phyloP scores from a whole-genome alignment of 2,113 vertebrate species.

The Cricetomys ansorgei region DNA sequence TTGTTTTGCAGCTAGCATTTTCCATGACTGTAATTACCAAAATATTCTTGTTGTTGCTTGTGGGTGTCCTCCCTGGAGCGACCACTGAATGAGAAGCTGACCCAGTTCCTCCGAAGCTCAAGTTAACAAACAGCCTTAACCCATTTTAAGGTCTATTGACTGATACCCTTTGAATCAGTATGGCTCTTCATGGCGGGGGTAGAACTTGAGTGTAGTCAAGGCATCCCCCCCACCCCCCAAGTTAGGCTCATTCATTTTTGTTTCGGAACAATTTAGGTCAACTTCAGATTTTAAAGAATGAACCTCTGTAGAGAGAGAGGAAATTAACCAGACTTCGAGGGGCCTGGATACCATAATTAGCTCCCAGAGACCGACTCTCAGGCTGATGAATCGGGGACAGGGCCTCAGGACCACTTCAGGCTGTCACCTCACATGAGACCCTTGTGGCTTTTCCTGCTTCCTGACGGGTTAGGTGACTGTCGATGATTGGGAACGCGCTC shows the following conservation, averaged over 20 bases:
- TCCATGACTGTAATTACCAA: neutral
- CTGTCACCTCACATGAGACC: neutral
- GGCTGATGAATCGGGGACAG: neutral
- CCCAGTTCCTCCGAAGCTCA: constrained; percentile 54
- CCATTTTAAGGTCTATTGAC: constrained; percentile 33
- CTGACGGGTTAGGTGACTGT: neutral
- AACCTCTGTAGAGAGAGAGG: constrained; percentile 56
- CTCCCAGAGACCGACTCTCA: neutral
- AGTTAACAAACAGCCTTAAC: constrained; percentile 36
- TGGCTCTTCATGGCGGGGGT: neutral
- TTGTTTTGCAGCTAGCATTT: constrained; percentile 8
- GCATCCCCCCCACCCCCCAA: neutral
- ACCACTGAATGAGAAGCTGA: neutral
- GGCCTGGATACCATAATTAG: neutral
- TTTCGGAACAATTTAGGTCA: constrained; percentile 67
- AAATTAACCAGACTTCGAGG: constrained; percentile 32
- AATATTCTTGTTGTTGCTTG: neutral
- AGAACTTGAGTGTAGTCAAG: neutral
- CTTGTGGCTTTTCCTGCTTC: neutral
- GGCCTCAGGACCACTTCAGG: neutral
- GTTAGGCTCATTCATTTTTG: constrained; percentile 59
- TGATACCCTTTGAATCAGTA: constrained; percentile 13
- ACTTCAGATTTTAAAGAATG: constrained; percentile 65
- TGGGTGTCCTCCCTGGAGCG: constrained; percentile 34
- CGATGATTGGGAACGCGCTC: no score